phyloP scores from a whole-genome alignment of 2,113 vertebrate genomes.

The Anoura caudifer region DNA sequence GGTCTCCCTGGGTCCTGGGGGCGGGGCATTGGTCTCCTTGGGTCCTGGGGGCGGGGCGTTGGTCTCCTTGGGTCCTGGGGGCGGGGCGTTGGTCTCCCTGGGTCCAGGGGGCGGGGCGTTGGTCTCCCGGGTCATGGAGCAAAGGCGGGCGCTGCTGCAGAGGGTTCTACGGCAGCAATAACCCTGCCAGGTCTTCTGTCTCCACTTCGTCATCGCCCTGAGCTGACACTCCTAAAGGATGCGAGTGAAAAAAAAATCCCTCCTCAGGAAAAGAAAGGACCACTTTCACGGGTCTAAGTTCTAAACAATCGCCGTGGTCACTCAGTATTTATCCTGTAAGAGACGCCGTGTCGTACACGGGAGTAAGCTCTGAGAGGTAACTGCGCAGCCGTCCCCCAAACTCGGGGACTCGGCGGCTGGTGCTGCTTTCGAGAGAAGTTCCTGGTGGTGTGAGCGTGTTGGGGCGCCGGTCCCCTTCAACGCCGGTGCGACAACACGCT shows the following conservation, averaged over 20 bases:
- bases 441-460: background rate
- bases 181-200: background rate
- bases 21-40: no score
- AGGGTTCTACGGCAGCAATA: background rate
- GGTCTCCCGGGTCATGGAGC: background rate
- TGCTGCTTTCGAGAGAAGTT: background rate
- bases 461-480: background rate
- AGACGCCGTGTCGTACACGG: background rate
- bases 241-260: background rate
- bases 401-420: background rate
- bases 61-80: background rate
- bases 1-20: background rate
- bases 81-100: background rate
- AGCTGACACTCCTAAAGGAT: background rate
- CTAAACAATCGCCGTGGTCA: background rate
- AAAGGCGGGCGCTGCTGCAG: background rate
- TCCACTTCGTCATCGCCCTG: background rate
- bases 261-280: background rate
- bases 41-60: fast-evolving
- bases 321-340: background rate
- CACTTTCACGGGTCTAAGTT: background rate
- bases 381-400: background rate
- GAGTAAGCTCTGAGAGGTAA: background rate
- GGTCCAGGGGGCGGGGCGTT: fast-evolving
- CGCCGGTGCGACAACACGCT: background rate